A percentile compares a stretch with the other conserved stretches of the same genome.
phyloP scores from a whole-genome alignment of 2,113 vertebrate species.

The Pteronura brasiliensis region DNA sequence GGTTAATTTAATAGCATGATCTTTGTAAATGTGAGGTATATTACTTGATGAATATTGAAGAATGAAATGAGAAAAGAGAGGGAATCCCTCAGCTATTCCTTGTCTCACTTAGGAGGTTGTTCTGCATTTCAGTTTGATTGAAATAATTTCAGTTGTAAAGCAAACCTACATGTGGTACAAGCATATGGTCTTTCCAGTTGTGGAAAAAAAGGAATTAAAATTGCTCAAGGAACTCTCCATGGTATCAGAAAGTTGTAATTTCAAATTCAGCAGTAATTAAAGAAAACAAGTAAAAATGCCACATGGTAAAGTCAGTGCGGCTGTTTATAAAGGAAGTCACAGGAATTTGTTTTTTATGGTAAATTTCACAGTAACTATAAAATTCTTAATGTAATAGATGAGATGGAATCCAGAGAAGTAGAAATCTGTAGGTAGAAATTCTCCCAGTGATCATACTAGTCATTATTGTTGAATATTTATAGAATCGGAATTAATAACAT shows the following conservation, averaged over 20 bases:
- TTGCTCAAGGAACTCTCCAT: neutral
- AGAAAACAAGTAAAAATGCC: neutral
- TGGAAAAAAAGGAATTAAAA: neutral
- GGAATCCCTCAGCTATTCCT: neutral
- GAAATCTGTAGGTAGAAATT: neutral
- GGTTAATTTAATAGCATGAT: neutral
- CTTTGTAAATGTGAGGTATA: neutral
- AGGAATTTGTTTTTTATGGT: neutral
- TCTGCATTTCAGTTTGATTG: neutral
- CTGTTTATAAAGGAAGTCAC: neutral
- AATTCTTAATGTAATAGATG: neutral
- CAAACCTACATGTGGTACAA: neutral
- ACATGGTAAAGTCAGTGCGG: neutral
- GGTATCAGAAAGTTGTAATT: neutral
- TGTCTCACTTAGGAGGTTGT: neutral
- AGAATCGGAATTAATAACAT: neutral
- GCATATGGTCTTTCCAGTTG: neutral
- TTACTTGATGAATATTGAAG: neutral
- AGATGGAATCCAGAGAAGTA: neutral
- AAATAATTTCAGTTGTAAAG: constrained; percentile 8
- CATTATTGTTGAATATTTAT: neutral
- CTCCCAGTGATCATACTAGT: neutral
- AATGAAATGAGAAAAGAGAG: neutral
- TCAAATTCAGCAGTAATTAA: neutral
- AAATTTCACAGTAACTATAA: neutral